Percentiles rank a stretch among this genome's conserved stretches.
Conservation (phyloP, 1,140 invertebrate genomes). For the Drosophila ficusphila region DNA sequence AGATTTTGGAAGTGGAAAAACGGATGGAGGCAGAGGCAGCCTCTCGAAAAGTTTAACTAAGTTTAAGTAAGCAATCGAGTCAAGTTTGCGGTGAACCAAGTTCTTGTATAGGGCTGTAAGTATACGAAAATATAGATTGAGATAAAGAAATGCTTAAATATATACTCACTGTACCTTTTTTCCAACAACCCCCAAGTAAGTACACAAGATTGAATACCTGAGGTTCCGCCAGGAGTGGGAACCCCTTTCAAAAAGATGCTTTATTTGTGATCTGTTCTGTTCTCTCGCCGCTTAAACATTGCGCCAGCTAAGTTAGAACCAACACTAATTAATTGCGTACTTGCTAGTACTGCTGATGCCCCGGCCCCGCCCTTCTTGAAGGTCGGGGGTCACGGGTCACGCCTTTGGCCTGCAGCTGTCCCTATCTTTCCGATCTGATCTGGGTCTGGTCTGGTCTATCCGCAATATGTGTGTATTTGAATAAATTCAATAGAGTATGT, state of each 20-base stretch:
- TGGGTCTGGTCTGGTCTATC: constrained; percentile 21
- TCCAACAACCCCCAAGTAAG: neutral
- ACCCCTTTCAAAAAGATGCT: constrained; percentile 56
- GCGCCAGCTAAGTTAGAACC: constrained; percentile 26
- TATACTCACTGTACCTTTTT: neutral
- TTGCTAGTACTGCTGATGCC: constrained; percentile 27
- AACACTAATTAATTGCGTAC: constrained; percentile 36
- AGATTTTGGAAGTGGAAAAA: constrained; percentile 15
- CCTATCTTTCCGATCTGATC: constrained; percentile 24
- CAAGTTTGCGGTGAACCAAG: neutral
- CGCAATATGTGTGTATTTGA: constrained; percentile 79
- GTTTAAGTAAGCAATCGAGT: neutral
- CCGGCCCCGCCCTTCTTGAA: neutral
- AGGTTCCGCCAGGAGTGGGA: constrained; percentile 36
- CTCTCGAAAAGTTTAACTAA: neutral
- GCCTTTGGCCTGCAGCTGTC: constrained; percentile 59
- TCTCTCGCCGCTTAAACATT: constrained; percentile 18
- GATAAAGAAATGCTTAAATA: neutral
- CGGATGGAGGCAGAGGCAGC: neutral
- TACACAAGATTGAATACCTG: constrained; percentile 29
- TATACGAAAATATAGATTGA: no score
- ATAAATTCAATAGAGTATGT: constrained; percentile 74
- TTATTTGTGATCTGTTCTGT: constrained; percentile 50
- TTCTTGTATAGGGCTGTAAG: neutral
- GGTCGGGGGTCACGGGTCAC: constrained; percentile 5